phyloP scores from a whole-genome alignment of 2,797 vertebrate species.

The Aplochiton taeniatus region DNA sequence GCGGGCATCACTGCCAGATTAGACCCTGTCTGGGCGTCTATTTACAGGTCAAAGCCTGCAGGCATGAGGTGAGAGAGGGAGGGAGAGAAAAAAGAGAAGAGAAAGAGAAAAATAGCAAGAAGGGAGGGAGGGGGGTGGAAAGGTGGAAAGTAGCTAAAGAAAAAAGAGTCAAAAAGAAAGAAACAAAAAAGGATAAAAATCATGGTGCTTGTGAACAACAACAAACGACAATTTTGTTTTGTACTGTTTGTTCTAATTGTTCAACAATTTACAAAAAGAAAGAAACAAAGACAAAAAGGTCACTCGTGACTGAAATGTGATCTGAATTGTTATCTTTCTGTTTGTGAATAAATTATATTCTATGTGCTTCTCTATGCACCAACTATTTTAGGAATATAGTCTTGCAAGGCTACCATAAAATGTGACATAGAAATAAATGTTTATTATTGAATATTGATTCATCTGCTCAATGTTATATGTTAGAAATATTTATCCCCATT shows the following conservation, averaged over 20 bases:
- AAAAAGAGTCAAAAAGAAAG: neutral
- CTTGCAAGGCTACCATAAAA: no score
- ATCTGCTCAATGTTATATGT: no score
- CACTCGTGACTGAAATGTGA: no score
- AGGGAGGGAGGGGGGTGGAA: conserved; percentile 13
- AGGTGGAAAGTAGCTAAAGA: neutral
- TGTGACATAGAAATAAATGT: no score
- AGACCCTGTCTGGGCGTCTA: conserved; percentile 77
- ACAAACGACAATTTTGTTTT: conserved; percentile 7
- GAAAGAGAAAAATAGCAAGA: conserved; percentile 19
- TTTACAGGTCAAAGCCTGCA: conserved; percentile 84
- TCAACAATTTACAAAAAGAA: neutral
- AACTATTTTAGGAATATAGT: no score
- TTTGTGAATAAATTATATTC: no score
- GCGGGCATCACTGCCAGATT: conserved; percentile 68
- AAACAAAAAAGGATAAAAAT: neutral
- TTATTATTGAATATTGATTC: no score
- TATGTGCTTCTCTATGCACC: no score
- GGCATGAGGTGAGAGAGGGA: conserved; percentile 56
- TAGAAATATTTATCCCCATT: no score
- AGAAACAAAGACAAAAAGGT: no score
- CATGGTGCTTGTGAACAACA: no score
- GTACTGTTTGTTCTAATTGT: neutral
- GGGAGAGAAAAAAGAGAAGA: conserved; percentile 41
- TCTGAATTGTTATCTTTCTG: no score